Evolutionary conservation across 2,888 invertebrate genomes (phyloP).

Genomic region (Celastrina argiolus): DNA sequence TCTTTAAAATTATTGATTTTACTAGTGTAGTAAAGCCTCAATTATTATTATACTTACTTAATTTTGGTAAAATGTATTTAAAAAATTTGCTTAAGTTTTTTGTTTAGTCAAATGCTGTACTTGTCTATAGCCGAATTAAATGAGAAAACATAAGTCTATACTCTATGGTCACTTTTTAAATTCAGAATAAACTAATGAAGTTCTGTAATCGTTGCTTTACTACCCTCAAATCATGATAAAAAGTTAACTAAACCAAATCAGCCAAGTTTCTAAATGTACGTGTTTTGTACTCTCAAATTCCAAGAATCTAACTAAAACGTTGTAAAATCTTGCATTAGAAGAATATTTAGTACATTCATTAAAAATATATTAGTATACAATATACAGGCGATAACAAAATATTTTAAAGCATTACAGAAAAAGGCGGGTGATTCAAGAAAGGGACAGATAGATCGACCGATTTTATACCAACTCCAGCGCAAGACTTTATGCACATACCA

Average conservation of each 20-base stretch:
- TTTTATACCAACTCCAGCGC: neutral
- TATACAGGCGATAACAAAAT: conserved; percentile 14
- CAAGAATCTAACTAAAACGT: conserved; percentile 15
- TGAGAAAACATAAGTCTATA: no score
- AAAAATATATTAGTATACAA: conserved; percentile 11
- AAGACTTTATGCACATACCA: neutral
- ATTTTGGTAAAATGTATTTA: neutral
- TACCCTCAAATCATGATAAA: neutral
- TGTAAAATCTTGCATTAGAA: conserved; percentile 19
- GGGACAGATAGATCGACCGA: neutral
- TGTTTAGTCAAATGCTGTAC: no score
- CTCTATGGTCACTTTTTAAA: neutral
- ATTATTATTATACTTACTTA: neutral
- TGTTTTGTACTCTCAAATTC: conserved; percentile 20
- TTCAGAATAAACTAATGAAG: neutral
- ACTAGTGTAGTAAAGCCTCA: neutral
- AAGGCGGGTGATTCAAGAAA: conserved; percentile 9
- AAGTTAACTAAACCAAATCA: conserved; percentile 9
- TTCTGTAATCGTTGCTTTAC: neutral
- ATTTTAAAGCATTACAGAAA: conserved; percentile 21
- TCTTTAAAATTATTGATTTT: conserved; percentile 44
- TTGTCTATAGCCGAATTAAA: no score
- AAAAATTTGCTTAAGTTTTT: no score
- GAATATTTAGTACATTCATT: conserved; percentile 7
- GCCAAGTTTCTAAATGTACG: conserved; percentile 1